A percentile compares a stretch with the other conserved stretches of the same genome.
Evolutionary conservation across 1,140 invertebrate genomes (phyloP).

Genomic region (Drosophila rufa): DNA sequence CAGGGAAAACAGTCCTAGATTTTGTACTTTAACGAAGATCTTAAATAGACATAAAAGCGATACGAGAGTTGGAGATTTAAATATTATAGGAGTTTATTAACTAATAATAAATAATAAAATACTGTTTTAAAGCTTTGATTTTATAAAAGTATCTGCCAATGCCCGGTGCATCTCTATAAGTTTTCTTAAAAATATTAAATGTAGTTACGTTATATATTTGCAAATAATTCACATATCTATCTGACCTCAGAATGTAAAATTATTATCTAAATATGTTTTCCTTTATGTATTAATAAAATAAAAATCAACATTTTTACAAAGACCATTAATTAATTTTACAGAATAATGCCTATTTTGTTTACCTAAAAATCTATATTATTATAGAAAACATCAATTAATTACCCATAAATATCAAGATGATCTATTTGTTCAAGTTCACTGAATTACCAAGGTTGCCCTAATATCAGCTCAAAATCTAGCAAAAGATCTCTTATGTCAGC

Average conservation of each 20-base stretch:
- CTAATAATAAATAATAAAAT: too few relatives aligned
- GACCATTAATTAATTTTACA: neutral
- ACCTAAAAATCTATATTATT: neutral
- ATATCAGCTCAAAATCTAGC: neutral
- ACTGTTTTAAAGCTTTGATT: too few relatives aligned
- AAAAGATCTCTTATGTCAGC: neutral
- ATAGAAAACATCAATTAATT: neutral
- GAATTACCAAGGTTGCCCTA: neutral
- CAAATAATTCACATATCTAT: too few relatives aligned
- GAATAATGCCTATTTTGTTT: neutral
- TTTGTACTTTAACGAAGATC: too few relatives aligned
- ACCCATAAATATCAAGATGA: neutral
- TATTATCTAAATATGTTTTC: neutral
- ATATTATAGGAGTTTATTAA: too few relatives aligned
- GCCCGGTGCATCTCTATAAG: too few relatives aligned
- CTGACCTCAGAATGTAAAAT: neutral
- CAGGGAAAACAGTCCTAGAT: too few relatives aligned
- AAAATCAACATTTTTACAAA: neutral
- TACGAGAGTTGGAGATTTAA: too few relatives aligned
- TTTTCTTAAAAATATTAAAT: too few relatives aligned
- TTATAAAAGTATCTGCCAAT: too few relatives aligned
- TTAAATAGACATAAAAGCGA: too few relatives aligned
- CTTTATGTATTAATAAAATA: neutral
- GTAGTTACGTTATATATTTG: too few relatives aligned
- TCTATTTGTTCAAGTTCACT: conserved; percentile 3